phyloP scores from a whole-genome alignment of 2,888 invertebrate genomes.

The Ellobium chinense region DNA sequence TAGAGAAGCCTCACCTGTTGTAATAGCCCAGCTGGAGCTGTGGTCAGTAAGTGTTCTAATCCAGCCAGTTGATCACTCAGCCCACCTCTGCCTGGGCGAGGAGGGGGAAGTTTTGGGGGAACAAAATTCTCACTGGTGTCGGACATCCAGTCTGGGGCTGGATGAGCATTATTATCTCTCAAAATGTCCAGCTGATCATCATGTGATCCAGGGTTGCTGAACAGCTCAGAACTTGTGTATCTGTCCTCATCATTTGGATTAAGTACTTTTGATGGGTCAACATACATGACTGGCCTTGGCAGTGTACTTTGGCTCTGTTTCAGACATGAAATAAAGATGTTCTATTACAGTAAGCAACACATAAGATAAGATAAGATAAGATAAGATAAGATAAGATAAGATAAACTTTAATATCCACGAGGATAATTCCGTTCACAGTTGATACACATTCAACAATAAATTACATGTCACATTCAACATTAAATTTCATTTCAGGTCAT shows the following conservation, averaged over 20 bases:
- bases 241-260: constrained; percentile 63
- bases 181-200: constrained; percentile 53
- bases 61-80: constrained; percentile 39
- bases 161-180: constrained; percentile 55
- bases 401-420: too few species aligned
- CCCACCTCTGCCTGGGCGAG: constrained; percentile 6
- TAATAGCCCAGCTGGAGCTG: constrained; percentile 45
- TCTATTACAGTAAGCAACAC: too few species aligned
- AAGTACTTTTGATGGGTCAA: constrained; percentile 37
- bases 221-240: constrained; percentile 69
- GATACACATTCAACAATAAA: too few species aligned
- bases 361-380: too few species aligned
- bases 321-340: neutral
- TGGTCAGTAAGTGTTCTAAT: constrained; percentile 43
- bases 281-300: constrained; percentile 66
- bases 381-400: too few species aligned
- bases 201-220: constrained; percentile 69
- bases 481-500: too few species aligned
- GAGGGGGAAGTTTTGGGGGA: constrained; percentile 47
- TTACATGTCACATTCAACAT: too few species aligned
- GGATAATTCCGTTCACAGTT: too few species aligned
- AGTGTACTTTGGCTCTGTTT: constrained; percentile 49
- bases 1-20: constrained; percentile 44
- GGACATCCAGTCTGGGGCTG: constrained; percentile 41
- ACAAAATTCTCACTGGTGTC: constrained; percentile 50